Evolutionary conservation across 2,888 invertebrate species (phyloP), one percentile per base, ranked within the genome.

Genomic region (Spodoptera picta): DNA sequence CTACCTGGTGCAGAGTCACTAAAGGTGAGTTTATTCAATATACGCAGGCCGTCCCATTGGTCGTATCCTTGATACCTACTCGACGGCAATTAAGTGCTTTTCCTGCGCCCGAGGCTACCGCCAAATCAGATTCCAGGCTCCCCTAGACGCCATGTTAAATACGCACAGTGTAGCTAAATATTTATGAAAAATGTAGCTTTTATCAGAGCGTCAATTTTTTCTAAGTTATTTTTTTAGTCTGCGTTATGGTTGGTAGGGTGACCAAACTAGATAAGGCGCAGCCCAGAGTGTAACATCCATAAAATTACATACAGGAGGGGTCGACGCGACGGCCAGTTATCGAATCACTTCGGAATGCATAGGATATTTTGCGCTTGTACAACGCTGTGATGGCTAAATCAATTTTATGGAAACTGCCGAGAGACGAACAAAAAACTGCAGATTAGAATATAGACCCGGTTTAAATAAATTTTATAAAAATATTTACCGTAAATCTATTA

Each of bases 341-440:
- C 83, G 87, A 89, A 89, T 91, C 88, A 90, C 88, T 90, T 83
- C 77, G 84, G 86, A 89, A 91, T 91, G 88, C 90, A 90, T 91
- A 85, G 90, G 87, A 89, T 88, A 89, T 89, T 91, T 90, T 84
- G 77, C 84, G 87, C 87, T 81, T 72, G 75, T 80, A 79, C 77
- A 83, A 82, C 77, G 77, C 73, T 79, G 65, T 77, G 69, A 75
- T 54, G 76, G 73, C 62, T 82, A 78, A 87, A 83, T 80, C 80
- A 81, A 87, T 90, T 87, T 86, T 60, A 72, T 77, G 77, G 77
- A 80, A 82, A 63, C 44, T 63, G 59, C 47, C 44, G 2, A 12
- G 19, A 51, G 51, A 27, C 7, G 14, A 62, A 44, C 14, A 9
- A 12, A 43, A 48, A 56, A 56, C 31, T 52, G 6, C 31, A 42